phyloP scores from a whole-genome alignment of 1,140 invertebrate genomes.

The Zaprionus tsacasi region DNA sequence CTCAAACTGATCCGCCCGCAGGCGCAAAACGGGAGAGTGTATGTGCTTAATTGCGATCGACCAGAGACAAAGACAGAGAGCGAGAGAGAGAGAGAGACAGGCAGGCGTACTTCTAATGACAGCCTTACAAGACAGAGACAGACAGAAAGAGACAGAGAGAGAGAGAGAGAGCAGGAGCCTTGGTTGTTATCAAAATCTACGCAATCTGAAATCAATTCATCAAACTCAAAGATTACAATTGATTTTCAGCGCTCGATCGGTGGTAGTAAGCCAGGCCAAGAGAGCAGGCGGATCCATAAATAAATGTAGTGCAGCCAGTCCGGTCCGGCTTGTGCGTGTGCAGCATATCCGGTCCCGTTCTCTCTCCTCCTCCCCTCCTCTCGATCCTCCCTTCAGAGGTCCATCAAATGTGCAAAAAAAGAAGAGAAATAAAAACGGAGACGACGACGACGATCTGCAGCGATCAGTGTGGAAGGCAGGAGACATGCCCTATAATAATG shows the following conservation, averaged over 20 bases:
- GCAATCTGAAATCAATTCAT: constrained; percentile 78
- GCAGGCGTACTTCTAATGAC: constrained; percentile 42
- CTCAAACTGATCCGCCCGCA: constrained; percentile 12
- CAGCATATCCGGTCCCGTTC: constrained; percentile 67
- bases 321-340: constrained; percentile 56
- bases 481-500: constrained; percentile 75
- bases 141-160: constrained; percentile 1
- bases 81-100: neutral
- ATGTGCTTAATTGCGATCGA: constrained; percentile 33
- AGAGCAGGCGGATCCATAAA: constrained; percentile 73
- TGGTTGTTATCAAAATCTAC: constrained; percentile 61
- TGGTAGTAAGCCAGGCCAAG: constrained; percentile 3
- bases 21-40: neutral
- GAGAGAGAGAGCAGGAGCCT: neutral
- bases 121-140: constrained; percentile 28
- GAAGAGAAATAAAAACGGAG: constrained; percentile 13
- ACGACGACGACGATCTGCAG: constrained; percentile 11
- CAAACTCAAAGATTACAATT: constrained; percentile 79
- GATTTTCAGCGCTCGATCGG: constrained; percentile 51
- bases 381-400: neutral
- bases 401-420: constrained; percentile 67
- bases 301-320: constrained; percentile 75
- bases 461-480: constrained; percentile 6
- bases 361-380: neutral
- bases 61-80: constrained; percentile 9